A percentile compares a stretch with the other conserved stretches of the same genome.
Evolutionary conservation across 1,140 invertebrate genomes (phyloP).

Genomic region (Ladona fulva): DNA sequence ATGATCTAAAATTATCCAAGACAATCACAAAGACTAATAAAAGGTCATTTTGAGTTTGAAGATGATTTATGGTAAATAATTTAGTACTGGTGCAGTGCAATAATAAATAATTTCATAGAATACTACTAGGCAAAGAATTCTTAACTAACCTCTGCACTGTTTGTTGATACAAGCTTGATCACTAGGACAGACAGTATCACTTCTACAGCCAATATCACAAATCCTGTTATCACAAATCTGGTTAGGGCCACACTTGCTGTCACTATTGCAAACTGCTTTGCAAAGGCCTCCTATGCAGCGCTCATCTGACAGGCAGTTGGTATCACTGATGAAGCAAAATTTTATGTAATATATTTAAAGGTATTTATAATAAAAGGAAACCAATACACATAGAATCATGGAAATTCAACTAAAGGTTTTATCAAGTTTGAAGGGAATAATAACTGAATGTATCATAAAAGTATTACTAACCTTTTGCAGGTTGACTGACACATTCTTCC

Average conservation of each 20-base stretch:
- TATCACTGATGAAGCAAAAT: slow-evolving; percentile 50
- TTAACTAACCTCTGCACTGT: slow-evolving; percentile 58
- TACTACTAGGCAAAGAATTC: too few relatives aligned
- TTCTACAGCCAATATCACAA: slow-evolving; percentile 74
- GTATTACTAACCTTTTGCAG: slow-evolving; percentile 51
- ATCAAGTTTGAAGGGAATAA: too few relatives aligned
- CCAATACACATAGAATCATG: not conserved
- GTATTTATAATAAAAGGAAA: not conserved
- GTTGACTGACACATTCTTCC: slow-evolving; percentile 61
- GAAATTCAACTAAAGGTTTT: too few relatives aligned
- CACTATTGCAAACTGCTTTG: slow-evolving; percentile 73
- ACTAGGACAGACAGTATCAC: slow-evolving; percentile 63
- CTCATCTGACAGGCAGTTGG: slow-evolving; percentile 72
- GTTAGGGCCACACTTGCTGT: slow-evolving; percentile 63
- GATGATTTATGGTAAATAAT: slow-evolving; percentile 16
- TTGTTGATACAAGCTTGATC: slow-evolving; percentile 71
- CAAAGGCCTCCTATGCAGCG: slow-evolving; percentile 71
- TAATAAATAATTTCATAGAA: not conserved
- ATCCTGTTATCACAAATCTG: slow-evolving; percentile 80
- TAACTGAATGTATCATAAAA: not conserved
- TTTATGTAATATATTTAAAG: too few relatives aligned
- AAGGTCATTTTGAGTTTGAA: too few relatives aligned
- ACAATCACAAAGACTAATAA: too few relatives aligned
- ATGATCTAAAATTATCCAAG: too few relatives aligned
- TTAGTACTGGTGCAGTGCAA: slow-evolving; percentile 13